These are phyloP conservation scores for Chymomyza costata DNA, from an alignment of 1,140 invertebrate genomes.

Conservation along the genomic window DNA sequence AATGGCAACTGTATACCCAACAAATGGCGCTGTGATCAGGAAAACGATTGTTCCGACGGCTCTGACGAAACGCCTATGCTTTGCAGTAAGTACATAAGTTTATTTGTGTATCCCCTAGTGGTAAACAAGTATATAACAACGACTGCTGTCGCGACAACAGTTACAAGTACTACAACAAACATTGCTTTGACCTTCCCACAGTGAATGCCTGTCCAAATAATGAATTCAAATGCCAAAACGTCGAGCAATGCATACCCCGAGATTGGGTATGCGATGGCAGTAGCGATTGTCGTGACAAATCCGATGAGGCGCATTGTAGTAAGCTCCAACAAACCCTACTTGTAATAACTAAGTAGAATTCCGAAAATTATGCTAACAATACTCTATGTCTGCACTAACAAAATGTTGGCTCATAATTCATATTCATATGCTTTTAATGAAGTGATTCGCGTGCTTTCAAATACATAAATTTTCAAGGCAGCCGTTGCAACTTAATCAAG, in stretches of 20 bases:
- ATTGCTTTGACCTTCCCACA: too few species aligned
- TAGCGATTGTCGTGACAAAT: slow-evolving; percentile 84
- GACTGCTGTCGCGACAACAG: too few species aligned
- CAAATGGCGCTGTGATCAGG: slow-evolving; percentile 81
- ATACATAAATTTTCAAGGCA: slow-evolving; percentile 54
- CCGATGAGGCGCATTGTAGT: slow-evolving; percentile 81
- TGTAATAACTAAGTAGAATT: too few species aligned
- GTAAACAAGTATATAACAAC: neutral
- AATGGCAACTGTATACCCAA: slow-evolving; percentile 80
- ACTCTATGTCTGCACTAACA: neutral
- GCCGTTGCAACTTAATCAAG: slow-evolving; percentile 54
- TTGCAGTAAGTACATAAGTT: slow-evolving; percentile 77
- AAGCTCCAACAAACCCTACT: slow-evolving; percentile 42
- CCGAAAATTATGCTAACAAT: too few species aligned
- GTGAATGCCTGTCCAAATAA: slow-evolving; percentile 64
- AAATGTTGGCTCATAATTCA: slow-evolving; percentile 15
- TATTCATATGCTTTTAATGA: slow-evolving; percentile 50
- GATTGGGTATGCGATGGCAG: slow-evolving; percentile 88
- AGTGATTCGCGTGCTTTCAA: slow-evolving; percentile 39
- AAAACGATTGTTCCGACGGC: slow-evolving; percentile 81
- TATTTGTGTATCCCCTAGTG: neutral
- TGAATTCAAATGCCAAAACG: slow-evolving; percentile 77
- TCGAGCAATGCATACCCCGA: slow-evolving; percentile 82
- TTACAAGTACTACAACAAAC: neutral
- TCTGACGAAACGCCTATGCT: slow-evolving; percentile 79